Evolutionary conservation across 2,888 invertebrate genomes (phyloP).

Genomic region (Chloromyia formosa): DNA sequence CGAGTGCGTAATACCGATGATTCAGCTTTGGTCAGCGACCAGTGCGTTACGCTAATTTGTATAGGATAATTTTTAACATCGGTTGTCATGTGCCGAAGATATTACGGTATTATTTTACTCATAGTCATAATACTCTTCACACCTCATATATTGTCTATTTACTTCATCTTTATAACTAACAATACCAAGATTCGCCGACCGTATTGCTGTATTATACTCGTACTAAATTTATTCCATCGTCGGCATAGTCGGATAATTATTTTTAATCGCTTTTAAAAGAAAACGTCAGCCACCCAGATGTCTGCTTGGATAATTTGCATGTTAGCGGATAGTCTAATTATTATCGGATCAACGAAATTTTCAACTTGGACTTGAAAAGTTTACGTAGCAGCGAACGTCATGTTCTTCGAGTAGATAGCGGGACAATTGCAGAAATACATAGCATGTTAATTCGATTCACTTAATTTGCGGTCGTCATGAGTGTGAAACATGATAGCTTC

Average conservation of each 20-base stretch:
- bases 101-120: no score
- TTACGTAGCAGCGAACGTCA: neutral
- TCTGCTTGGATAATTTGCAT: constrained; percentile 42
- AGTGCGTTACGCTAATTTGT: no score
- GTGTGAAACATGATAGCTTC: neutral
- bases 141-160: no score
- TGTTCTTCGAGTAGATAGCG: neutral
- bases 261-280: neutral
- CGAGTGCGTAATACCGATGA: no score
- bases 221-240: no score
- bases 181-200: no score
- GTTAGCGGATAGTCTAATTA: constrained; percentile 35
- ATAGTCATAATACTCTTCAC: no score
- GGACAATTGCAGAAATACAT: neutral
- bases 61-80: no score
- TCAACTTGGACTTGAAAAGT: neutral
- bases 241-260: constrained; percentile 15
- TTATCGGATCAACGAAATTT: constrained; percentile 8
- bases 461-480: constrained; percentile 17
- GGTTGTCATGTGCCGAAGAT: no score
- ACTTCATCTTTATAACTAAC: no score
- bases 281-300: neutral
- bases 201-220: no score
- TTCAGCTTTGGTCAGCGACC: no score
- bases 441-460: constrained; percentile 21